Evolutionary conservation across 53 echinoderm and acorn worm species (phyloP).

Genomic region (Crossaster papposus): DNA sequence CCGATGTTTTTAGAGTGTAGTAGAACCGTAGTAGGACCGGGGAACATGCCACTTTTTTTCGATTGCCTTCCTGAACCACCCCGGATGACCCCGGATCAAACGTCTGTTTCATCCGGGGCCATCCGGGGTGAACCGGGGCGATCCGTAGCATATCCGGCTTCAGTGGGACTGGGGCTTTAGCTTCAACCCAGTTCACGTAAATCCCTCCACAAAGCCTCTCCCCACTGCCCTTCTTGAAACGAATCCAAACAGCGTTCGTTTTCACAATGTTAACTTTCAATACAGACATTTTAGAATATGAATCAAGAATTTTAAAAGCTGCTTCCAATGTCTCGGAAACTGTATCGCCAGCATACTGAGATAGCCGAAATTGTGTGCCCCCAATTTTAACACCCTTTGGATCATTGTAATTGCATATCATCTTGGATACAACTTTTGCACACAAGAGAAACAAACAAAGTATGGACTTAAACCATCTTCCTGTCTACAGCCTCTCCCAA

Average conservation of each 20-base stretch:
- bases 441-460: slow-evolving; percentile 24
- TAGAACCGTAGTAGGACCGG: too few relatives aligned
- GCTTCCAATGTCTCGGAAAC: neutral
- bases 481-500: too few relatives aligned
- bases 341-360: slow-evolving; percentile 21
- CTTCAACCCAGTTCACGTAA: too few relatives aligned
- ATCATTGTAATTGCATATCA: slow-evolving; percentile 1
- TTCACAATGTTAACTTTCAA: slow-evolving; percentile 24
- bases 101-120: too few relatives aligned
- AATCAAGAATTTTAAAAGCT: neutral
- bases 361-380: neutral
- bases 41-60: too few relatives aligned
- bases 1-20: too few relatives aligned
- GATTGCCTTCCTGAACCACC: too few relatives aligned
- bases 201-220: neutral
- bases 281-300: slow-evolving; percentile 7
- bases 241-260: too few relatives aligned
- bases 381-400: neutral
- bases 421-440: slow-evolving; percentile 3
- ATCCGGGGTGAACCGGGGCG: too few relatives aligned
- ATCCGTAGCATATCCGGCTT: too few relatives aligned
- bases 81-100: too few relatives aligned
- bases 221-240: neutral
- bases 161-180: too few relatives aligned
- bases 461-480: slow-evolving; percentile 37